Conservation (phyloP, 1,140 invertebrate genomes). For the Diorhabda elongata region DNA sequence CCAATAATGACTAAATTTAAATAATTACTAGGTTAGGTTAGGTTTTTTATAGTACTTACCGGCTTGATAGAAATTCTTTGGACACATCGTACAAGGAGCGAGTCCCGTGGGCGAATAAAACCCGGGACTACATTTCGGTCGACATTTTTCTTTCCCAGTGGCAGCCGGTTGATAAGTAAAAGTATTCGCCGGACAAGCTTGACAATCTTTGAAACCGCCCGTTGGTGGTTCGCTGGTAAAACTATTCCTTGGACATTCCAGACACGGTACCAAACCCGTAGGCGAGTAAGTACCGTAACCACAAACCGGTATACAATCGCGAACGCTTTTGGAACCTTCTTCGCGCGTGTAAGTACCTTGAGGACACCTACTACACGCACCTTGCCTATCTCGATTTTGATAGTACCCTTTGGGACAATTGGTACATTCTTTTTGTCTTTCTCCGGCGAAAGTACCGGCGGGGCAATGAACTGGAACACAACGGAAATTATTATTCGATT, state of each 20-base stretch:
- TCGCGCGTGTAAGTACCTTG: constrained; percentile 87
- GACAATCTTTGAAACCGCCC: constrained; percentile 91
- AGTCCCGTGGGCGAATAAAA: constrained; percentile 92
- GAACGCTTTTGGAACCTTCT: constrained; percentile 79
- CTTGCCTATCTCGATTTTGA: constrained; percentile 86
- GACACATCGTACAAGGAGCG: constrained; percentile 92
- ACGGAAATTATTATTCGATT: not conserved
- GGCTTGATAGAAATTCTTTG: constrained; percentile 87
- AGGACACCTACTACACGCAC: constrained; percentile 82
- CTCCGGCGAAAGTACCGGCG: constrained; percentile 86
- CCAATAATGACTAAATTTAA: too few species aligned
- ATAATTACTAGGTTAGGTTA: too few species aligned
- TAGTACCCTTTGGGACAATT: constrained; percentile 87
- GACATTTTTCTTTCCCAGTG: constrained; percentile 75
- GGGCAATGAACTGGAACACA: constrained; percentile 81
- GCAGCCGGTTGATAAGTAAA: constrained; percentile 92
- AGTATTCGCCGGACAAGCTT: constrained; percentile 84
- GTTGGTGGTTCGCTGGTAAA: constrained; percentile 83
- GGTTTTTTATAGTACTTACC: not conserved
- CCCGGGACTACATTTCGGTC: constrained; percentile 87
- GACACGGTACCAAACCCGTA: constrained; percentile 88
- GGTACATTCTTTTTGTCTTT: constrained; percentile 83
- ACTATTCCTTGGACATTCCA: constrained; percentile 91
- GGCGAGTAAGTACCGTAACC: constrained; percentile 94
- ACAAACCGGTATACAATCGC: constrained; percentile 87